These are phyloP conservation scores for Rhynchotus rufescens DNA, from an alignment of 2,797 vertebrate species.

Conservation along the genomic window DNA sequence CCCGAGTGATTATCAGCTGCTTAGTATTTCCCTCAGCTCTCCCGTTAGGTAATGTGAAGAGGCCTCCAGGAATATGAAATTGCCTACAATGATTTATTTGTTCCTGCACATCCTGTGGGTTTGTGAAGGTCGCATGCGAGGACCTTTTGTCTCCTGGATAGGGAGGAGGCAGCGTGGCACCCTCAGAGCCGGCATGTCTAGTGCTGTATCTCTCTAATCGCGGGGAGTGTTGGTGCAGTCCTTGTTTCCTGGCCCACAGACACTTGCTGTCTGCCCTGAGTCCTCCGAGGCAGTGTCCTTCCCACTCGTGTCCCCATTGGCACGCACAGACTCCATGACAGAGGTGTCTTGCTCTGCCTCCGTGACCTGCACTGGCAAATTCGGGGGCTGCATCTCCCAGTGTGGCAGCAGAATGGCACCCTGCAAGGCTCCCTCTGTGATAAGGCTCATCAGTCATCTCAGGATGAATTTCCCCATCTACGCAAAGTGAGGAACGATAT, in stretches of 20 bases:
- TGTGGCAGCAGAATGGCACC: fast-evolving
- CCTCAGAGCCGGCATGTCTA: background rate
- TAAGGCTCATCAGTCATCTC: background rate
- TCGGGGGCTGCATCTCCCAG: fast-evolving
- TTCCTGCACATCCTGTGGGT: background rate
- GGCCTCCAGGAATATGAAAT: background rate
- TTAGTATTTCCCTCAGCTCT: background rate
- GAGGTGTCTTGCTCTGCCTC: background rate
- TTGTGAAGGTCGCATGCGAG: background rate
- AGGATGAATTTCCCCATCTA: background rate
- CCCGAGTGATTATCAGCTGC: background rate
- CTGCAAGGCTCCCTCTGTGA: background rate
- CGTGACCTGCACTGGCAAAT: fast-evolving
- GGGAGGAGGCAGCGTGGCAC: background rate
- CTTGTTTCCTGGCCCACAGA: background rate
- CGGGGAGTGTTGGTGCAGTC: background rate
- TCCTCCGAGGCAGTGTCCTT: no score
- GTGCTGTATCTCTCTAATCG: background rate
- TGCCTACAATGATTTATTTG: background rate
- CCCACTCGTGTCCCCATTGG: no score
- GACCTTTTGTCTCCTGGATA: background rate
- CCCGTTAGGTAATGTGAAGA: background rate
- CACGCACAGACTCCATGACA: fast-evolving
- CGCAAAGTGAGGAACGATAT: background rate
- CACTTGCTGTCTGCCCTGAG: no score